Percentiles rank a stretch among this genome's conserved stretches.
These are phyloP conservation scores for Penelope pileata DNA, from an alignment of 2,113 vertebrate genomes.

Conservation along the genomic window DNA sequence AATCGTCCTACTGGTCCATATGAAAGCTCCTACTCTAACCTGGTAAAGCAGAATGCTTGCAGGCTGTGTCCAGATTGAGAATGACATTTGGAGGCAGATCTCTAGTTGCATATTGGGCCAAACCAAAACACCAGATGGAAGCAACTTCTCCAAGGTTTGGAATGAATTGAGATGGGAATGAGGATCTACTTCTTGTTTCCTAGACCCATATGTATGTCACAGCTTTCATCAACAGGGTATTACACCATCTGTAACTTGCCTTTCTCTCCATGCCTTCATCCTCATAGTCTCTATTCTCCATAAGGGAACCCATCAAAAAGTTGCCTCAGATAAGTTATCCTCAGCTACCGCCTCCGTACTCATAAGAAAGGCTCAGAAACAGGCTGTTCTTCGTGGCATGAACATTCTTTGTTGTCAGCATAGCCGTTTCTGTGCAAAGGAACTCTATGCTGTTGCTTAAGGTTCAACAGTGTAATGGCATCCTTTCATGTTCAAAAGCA, in stretches of 20 bases:
- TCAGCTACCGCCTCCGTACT: not conserved
- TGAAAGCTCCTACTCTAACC: rapidly evolving
- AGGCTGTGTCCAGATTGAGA: not conserved
- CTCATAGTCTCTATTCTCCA: rapidly evolving
- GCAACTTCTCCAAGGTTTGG: not conserved
- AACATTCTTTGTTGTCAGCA: not conserved
- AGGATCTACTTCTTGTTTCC: not conserved
- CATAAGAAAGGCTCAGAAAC: not conserved
- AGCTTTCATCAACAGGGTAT: not conserved
- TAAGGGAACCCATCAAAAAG: not conserved
- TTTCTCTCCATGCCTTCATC: not conserved
- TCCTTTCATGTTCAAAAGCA: not conserved
- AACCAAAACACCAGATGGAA: not conserved
- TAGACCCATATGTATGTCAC: not conserved
- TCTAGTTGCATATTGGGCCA: not conserved
- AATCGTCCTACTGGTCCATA: rapidly evolving
- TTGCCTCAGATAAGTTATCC: not conserved
- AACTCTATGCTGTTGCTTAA: rapidly evolving
- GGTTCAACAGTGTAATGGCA: not conserved
- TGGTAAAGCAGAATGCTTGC: not conserved
- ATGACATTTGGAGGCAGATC: not conserved
- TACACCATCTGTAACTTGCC: not conserved
- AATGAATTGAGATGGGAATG: not conserved
- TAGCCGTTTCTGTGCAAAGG: not conserved
- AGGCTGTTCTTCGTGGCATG: rapidly evolving